phyloP scores from a whole-genome alignment of 2,113 vertebrate species.

The Pardalotus punctatus region DNA sequence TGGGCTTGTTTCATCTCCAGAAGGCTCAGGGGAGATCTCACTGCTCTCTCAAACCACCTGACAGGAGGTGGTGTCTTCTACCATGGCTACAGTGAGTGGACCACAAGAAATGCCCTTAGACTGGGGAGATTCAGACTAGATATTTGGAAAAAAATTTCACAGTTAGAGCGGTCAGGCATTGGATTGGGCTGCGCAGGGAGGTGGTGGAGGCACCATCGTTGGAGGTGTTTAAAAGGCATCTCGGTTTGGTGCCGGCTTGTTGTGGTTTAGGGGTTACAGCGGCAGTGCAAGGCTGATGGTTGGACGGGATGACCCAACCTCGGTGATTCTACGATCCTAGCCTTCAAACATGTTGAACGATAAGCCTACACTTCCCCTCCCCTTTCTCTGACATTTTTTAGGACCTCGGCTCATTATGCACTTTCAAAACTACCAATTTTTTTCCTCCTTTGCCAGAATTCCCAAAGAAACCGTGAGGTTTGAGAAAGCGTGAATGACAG shows the following conservation, averaged over 20 bases:
- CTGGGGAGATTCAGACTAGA: neutral
- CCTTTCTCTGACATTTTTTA: neutral
- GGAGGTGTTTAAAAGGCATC: neutral
- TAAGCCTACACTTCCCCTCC: neutral
- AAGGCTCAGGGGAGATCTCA: neutral
- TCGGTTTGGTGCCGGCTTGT: neutral
- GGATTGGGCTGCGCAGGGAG: neutral
- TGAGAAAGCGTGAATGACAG: neutral
- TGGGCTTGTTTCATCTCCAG: neutral
- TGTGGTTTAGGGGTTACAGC: neutral
- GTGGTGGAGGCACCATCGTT: neutral
- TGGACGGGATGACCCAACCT: no score
- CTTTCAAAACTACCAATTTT: neutral
- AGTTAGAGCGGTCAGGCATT: neutral
- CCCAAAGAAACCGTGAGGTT: neutral
- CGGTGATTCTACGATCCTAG: neutral
- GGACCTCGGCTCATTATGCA: accelerated
- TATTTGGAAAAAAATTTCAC: neutral
- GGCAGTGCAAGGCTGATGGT: neutral
- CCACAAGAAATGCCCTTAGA: neutral
- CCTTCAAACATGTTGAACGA: accelerated
- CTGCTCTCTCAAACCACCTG: neutral
- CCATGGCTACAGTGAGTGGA: neutral
- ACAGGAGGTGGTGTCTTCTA: neutral
- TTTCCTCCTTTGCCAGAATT: neutral